Percentiles rank a stretch among this genome's conserved stretches.
These are phyloP conservation scores for Scolanthus callimorphus DNA, from an alignment of 92 coral and sea anemone genomes.

Conservation along the genomic window DNA sequence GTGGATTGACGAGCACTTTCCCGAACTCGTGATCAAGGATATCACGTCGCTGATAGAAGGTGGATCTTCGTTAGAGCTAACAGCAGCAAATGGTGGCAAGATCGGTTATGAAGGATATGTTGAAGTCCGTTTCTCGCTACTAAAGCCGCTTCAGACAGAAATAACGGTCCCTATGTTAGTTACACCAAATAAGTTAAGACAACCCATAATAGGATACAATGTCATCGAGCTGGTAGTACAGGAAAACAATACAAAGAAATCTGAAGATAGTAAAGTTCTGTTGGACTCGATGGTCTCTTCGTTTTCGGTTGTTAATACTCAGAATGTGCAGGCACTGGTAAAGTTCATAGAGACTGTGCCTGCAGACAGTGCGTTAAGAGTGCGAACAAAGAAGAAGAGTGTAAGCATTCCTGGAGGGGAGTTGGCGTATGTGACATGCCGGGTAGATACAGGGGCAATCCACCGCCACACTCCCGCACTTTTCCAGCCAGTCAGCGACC, in stretches of 20 bases:
- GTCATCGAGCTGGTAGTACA: not conserved
- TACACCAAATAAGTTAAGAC: not conserved
- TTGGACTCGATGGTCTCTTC: not conserved
- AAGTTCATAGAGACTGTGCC: not conserved
- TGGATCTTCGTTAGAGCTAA: not conserved
- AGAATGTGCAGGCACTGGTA: not conserved
- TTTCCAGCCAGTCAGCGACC: not conserved
- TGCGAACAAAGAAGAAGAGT: not conserved
- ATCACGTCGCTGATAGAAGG: not conserved
- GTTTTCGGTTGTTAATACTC: not conserved
- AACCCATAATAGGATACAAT: not conserved
- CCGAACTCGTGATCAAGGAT: not conserved
- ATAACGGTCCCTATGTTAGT: not conserved
- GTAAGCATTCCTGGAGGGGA: not conserved
- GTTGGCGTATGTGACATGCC: not conserved
- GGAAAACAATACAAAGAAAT: not conserved
- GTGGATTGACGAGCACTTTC: not conserved
- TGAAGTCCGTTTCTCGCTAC: not conserved
- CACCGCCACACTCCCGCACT: not conserved
- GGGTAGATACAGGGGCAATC: not conserved
- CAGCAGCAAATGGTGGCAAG: not conserved
- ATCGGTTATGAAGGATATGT: not conserved
- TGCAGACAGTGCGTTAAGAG: not conserved
- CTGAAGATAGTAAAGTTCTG: no score
- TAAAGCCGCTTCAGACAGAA: not conserved